Evolutionary conservation across 2,888 invertebrate genomes (phyloP), one percentile per base, ranked within the genome.

Genomic region (Drosophila phalerata): DNA sequence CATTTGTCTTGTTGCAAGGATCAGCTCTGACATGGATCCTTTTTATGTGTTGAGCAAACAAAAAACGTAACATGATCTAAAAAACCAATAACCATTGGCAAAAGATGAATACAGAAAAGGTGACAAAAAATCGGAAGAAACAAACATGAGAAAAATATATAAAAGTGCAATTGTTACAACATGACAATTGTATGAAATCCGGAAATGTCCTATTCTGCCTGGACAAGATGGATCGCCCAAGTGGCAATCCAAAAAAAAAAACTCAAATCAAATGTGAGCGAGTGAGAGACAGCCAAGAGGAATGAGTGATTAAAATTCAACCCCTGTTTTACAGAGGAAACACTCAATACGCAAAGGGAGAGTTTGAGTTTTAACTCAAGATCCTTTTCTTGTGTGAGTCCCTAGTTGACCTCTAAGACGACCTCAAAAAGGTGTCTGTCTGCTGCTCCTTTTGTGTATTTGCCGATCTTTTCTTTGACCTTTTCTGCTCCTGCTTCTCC

Each of bases 391-490:
- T 53, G 51, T 43, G 30, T 69, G 69, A 69, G 69, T 69, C 68
- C 68, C 63, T 67, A 71, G 74, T 79, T 87, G 89, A 87, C 87
- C 86, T 81, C 89, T 88, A 85, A 87, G 88, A 67, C 86, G 89
- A 87, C 89, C 87, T 89, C 86, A 89, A 81, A 55, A 55, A 72
- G 64, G 67, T 64, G 62, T 68, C 98, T 97, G 90, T 97, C 97
- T 79, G 63, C 75, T 83, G 68, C 70, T 80, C 69, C 79, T 73
- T 78, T 80, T 79, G 68, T 68, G 57, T 61, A 58, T 75, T 48
- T 66, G 63, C 42, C 66, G 71, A 58, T 68, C 81, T 69, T 84
- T 70, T 78, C 28, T 77, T 72, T 89, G 89, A 87, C 89, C 87
- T 90, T 86, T 87, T 82, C 55, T 48, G 38, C 34, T 86, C 81